Evolutionary conservation across 2,888 invertebrate genomes (phyloP).

Genomic region (Kuschelorhynchus macadamiae): DNA sequence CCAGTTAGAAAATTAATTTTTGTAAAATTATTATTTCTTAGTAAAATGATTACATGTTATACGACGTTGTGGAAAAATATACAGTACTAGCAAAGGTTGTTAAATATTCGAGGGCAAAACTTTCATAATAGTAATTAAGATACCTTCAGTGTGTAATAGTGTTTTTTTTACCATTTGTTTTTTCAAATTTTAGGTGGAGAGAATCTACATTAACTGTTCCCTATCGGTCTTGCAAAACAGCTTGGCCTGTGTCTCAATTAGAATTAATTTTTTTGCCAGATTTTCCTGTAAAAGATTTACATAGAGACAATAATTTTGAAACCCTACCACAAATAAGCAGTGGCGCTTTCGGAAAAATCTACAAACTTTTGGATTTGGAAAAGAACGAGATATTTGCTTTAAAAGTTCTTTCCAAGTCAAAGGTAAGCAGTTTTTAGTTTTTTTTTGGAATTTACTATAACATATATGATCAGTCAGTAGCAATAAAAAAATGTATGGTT

Average conservation of each 20-base stretch:
- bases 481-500: too few species aligned
- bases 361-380: conserved; percentile 80
- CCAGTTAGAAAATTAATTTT: too few species aligned
- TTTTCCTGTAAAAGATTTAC: conserved; percentile 80
- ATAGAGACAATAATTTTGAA: conserved; percentile 75
- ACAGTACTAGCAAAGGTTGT: too few species aligned
- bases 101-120: too few species aligned
- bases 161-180: neutral
- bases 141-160: neutral
- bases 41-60: neutral
- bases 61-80: neutral
- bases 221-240: conserved; percentile 76
- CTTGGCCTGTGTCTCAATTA: conserved; percentile 86
- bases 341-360: conserved; percentile 93
- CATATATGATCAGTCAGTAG: too few species aligned
- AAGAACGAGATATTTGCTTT: conserved; percentile 82
- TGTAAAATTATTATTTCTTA: too few species aligned
- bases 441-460: neutral
- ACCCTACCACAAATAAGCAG: conserved; percentile 84
- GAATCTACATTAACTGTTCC: conserved; percentile 76
- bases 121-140: too few species aligned
- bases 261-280: conserved; percentile 91
- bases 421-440: conserved; percentile 69
- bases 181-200: conserved; percentile 75
- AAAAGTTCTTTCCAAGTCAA: conserved; percentile 86